These are phyloP conservation scores for Epinotia ramella DNA, from an alignment of 2,888 invertebrate species.

Conservation along the genomic window DNA sequence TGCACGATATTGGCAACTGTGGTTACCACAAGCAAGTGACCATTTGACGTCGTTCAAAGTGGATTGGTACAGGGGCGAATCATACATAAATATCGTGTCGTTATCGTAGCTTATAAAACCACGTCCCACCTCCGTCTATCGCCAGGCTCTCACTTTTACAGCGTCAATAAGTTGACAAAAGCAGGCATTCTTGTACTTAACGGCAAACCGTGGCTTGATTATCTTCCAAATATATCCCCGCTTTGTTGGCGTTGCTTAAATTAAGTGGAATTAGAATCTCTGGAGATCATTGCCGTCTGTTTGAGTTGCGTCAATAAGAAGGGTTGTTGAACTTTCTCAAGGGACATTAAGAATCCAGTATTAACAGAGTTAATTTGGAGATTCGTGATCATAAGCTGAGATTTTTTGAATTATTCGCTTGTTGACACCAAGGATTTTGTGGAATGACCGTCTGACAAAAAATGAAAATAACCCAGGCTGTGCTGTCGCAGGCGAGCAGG, in stretches of 20 bases:
- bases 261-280: slow-evolving; percentile 44
- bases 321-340: slow-evolving; percentile 40
- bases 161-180: slow-evolving; percentile 71
- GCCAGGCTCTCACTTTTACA: slow-evolving; percentile 60
- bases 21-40: too few species aligned
- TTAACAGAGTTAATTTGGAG: slow-evolving; percentile 28
- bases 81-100: neutral
- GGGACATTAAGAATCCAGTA: slow-evolving; percentile 34
- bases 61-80: too few species aligned
- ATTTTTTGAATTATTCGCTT: neutral
- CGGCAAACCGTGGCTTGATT: slow-evolving; percentile 61
- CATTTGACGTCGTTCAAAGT: too few species aligned
- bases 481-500: too few species aligned
- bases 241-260: slow-evolving; percentile 54
- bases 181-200: slow-evolving; percentile 59
- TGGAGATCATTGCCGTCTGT: slow-evolving; percentile 42
- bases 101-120: slow-evolving; percentile 16
- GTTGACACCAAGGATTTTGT: neutral
- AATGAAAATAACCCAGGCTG: neutral
- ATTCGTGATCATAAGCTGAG: slow-evolving; percentile 4
- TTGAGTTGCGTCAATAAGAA: slow-evolving; percentile 44
- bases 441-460: too few species aligned
- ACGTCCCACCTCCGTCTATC: slow-evolving; percentile 36
- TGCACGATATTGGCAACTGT: too few species aligned
- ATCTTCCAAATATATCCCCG: slow-evolving; percentile 55